Base-by-base conservation (phyloP, 2,113 vertebrate species). In the Dascyllus trimaculatus region DNA sequence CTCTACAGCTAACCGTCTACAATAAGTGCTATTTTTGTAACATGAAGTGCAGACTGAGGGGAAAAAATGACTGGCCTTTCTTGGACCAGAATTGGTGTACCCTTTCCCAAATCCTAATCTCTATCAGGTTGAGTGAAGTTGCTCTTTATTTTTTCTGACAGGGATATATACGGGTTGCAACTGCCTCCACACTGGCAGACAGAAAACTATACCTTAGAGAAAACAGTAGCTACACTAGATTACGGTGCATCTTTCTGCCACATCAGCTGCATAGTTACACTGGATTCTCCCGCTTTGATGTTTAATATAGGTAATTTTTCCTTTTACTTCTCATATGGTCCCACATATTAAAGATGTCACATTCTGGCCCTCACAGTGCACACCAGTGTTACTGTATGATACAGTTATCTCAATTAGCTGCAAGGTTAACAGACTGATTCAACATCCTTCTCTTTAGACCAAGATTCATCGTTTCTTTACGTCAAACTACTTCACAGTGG, bases 11-110 rank as follows among this genome's bases (percentile, higher is more conserved):
- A 82, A 75, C 32, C 8, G 26, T 29, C 26, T 65, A 76, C 65
- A 82, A 71, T 64, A 11, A 29, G 2, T 29, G 61, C 75, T 71
- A 78, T 82, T 88, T 84, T 72, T 75, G 19, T 57, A 71, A 48
- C 64, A 40, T 25, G 29, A 49, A 52, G 26, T 24, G 29, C 8
- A 62, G 45, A 38, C 21, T 8, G 52, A 64, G 53, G n/a, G 11
- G 49, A 8, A 32, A 62, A 64, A 73, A 22, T 19, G 4, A 54
- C 24, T 58, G 68, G 59, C 25, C 46, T 69, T 46, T 63, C 59
- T 58, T 58, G 24, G 24, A 66, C 43, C 19, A 61, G 58, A 85
- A 49, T n/a, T 64, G 48, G 29, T 14, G 14, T 32, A 48, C n/a
- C 15, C 24, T 53, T 75, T 80, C 43, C 40, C 32, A 76, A 74